Conservation (phyloP, 2,888 invertebrate genomes). For the Lithosia quadra region DNA sequence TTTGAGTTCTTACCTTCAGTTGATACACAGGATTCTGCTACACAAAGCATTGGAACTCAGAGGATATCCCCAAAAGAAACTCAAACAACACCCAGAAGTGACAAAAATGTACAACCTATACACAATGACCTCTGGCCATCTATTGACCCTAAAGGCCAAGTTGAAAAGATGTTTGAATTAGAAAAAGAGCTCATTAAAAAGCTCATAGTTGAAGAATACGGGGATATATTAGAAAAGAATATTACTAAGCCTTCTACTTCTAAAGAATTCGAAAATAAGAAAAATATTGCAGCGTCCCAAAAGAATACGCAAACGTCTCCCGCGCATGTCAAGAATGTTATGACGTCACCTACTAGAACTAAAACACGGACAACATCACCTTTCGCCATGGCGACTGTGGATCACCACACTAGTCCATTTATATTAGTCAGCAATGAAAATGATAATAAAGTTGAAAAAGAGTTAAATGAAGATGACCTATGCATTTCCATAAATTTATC, state of each 20-base stretch:
- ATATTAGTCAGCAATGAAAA: slow-evolving; percentile 58
- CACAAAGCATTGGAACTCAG: slow-evolving; percentile 71
- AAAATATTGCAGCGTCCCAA: slow-evolving; percentile 66
- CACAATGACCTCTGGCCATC: slow-evolving; percentile 77
- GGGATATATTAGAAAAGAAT: slow-evolving; percentile 74
- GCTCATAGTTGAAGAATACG: slow-evolving; percentile 78
- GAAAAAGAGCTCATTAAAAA: slow-evolving; percentile 82
- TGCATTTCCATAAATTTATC: slow-evolving; percentile 78
- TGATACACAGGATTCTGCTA: slow-evolving; percentile 77
- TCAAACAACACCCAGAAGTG: slow-evolving; percentile 76
- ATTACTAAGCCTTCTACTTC: slow-evolving; percentile 76
- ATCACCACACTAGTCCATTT: slow-evolving; percentile 76
- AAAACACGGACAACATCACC: slow-evolving; percentile 82
- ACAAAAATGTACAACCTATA: slow-evolving; percentile 70
- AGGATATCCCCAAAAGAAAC: slow-evolving; percentile 79
- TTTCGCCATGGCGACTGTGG: slow-evolving; percentile 61
- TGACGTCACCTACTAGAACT: slow-evolving; percentile 80
- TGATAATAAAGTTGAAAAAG: slow-evolving; percentile 56
- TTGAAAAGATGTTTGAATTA: slow-evolving; percentile 75
- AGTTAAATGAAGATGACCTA: slow-evolving; percentile 65
- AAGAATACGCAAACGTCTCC: slow-evolving; percentile 84
- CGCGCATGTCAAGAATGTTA: slow-evolving; percentile 75
- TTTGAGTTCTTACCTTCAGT: slow-evolving; percentile 79
- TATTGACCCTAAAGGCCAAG: slow-evolving; percentile 71
- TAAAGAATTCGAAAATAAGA: slow-evolving; percentile 54